Evolutionary conservation across 2,113 vertebrate species (phyloP).

Genomic region (Bostrychus sinensis): DNA sequence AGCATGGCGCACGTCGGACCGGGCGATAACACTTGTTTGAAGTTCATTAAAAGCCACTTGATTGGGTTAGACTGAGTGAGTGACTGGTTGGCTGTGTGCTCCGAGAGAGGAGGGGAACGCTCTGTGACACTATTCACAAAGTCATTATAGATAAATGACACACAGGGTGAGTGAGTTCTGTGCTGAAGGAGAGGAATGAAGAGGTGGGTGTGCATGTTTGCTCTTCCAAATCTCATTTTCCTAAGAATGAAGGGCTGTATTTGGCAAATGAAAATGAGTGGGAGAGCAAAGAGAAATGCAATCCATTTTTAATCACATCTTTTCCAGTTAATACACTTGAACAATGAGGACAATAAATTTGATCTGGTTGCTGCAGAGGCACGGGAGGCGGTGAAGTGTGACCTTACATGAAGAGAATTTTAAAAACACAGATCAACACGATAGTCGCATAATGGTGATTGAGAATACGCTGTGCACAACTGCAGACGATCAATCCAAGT

Average conservation of each 20-base stretch:
- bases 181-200: slow-evolving; percentile 70
- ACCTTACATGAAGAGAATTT: slow-evolving; percentile 38
- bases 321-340: slow-evolving; percentile 59
- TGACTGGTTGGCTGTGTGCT: slow-evolving; percentile 78
- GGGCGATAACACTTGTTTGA: slow-evolving; percentile 84
- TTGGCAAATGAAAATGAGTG: slow-evolving; percentile 62
- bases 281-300: slow-evolving; percentile 55
- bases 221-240: slow-evolving; percentile 68
- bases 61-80: slow-evolving; percentile 83
- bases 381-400: slow-evolving; percentile 33
- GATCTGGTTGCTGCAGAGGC: slow-evolving; percentile 52
- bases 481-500: neutral
- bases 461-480: neutral
- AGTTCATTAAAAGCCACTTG: slow-evolving; percentile 86
- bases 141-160: slow-evolving; percentile 96
- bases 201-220: slow-evolving; percentile 53
- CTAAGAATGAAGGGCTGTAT: slow-evolving; percentile 55
- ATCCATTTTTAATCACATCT: slow-evolving; percentile 67
- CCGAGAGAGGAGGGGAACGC: slow-evolving; percentile 68
- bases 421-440: slow-evolving; percentile 30
- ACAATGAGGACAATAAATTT: slow-evolving; percentile 61
- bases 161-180: slow-evolving; percentile 74
- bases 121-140: slow-evolving; percentile 83
- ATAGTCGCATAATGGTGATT: slow-evolving; percentile 15
- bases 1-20: slow-evolving; percentile 63